Evolutionary conservation across 1,140 invertebrate genomes (phyloP).

Genomic region (Megalonaias nervosa): DNA sequence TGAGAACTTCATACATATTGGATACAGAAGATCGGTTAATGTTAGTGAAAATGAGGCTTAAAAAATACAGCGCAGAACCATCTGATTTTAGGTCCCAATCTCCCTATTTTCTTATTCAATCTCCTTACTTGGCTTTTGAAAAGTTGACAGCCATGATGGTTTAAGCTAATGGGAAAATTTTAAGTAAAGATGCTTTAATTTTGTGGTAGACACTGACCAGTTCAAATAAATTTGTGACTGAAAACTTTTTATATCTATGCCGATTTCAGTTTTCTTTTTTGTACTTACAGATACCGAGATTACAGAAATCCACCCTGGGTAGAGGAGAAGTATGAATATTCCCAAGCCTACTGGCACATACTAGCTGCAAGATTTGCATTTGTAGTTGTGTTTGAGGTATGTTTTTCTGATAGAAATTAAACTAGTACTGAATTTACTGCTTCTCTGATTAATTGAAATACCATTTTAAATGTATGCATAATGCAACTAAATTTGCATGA

Average conservation of each 20-base stretch:
- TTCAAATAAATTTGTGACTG: background rate
- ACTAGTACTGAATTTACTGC: background rate
- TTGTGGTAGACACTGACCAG: background rate
- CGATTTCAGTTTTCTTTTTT: background rate
- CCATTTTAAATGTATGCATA: background rate
- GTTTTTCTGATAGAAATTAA: constrained; percentile 2
- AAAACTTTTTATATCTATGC: background rate
- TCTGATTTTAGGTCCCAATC: no score
- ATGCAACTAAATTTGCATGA: background rate
- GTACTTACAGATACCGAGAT: constrained; percentile 87
- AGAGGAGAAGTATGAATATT: constrained; percentile 82
- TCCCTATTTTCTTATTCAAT: no score
- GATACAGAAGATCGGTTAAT: no score
- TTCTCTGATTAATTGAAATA: background rate
- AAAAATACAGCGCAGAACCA: no score
- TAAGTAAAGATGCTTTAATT: background rate
- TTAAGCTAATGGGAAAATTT: no score
- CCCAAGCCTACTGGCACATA: constrained; percentile 93
- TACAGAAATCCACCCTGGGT: constrained; percentile 85
- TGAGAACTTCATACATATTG: no score
- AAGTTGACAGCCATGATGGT: no score
- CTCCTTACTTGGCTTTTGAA: no score
- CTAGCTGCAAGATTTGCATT: constrained; percentile 93
- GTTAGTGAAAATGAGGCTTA: no score
- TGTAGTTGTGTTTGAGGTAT: constrained; percentile 94